Base-by-base conservation (phyloP, 2,113 vertebrate genomes). In the Oryzias melastigma region DNA sequence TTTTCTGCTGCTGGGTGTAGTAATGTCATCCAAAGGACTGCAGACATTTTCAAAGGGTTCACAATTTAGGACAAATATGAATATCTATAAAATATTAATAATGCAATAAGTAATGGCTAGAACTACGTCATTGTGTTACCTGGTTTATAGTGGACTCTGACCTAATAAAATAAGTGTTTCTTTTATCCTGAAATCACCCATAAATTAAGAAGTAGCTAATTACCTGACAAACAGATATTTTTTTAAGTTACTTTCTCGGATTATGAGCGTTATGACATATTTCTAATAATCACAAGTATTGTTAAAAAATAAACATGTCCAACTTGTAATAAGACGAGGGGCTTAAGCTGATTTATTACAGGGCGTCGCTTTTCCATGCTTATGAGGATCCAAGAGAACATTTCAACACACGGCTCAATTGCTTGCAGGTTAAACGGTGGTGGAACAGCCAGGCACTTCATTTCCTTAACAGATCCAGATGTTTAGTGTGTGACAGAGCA, bases 381-480 rank as follows among this genome's bases (percentile, higher is more conserved):
- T 61, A 5, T 51, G 52, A 78, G 81, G 52, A 69, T 85, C 78
- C 81, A 79, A 85, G 67, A 83, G 75, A 85, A 82, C 54, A 62
- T 91, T 89, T 90, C 81, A 89, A 81, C 90, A 89, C 84, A 73
- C 77, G 77, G 77, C 79, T 87, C 77, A 82, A 75, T 80, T 77
- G 76, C 85, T 87, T 80, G 71, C 84, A 89, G 82, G 85, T 90
- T 91, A 88, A 89, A 87, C 86, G 83, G 81, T 77, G 78, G 74
- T 52, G 47, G 75, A 80, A 77, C 66, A 71, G 69, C 51, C 59
- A 74, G 71, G 72, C 70, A 65, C 74, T 81, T 82, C 68, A 86
- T 82, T 84, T 86, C 57, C 78, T 86, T 78, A 78, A 73, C 77
- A 76, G 69, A 89, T 83, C 85, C 89, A 92, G 89, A 91, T 91